Percentiles rank a stretch among this genome's conserved stretches.
Evolutionary conservation across 2,888 invertebrate species (phyloP).

Genomic region (Eledone cirrhosa): DNA sequence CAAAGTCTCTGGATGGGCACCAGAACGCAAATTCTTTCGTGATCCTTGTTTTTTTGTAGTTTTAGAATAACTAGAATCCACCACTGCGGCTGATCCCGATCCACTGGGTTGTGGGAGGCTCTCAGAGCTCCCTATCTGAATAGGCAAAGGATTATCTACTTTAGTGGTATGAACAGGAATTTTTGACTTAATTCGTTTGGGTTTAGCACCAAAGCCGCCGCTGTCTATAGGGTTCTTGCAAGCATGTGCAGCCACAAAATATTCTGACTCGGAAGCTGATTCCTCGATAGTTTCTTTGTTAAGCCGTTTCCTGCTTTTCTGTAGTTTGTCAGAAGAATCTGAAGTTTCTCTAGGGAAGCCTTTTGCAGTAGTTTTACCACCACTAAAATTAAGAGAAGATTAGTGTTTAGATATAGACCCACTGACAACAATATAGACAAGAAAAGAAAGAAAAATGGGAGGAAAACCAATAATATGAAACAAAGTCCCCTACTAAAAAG

Average conservation of each 20-base stretch:
- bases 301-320: slow-evolving; percentile 24
- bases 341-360: slow-evolving; percentile 15
- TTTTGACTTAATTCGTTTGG: slow-evolving; percentile 12
- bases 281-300: slow-evolving; percentile 24
- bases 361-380: slow-evolving; percentile 17
- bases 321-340: slow-evolving; percentile 23
- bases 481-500: too few species aligned
- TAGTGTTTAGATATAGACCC: too few species aligned
- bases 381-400: not conserved
- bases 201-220: slow-evolving; percentile 25
- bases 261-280: slow-evolving; percentile 8
- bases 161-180: slow-evolving; percentile 21
- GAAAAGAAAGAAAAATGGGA: too few species aligned
- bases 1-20: not conserved
- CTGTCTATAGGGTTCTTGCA: slow-evolving; percentile 10
- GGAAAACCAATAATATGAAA: too few species aligned
- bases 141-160: slow-evolving; percentile 10
- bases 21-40: slow-evolving; percentile 18
- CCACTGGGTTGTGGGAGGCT: slow-evolving; percentile 19
- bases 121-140: not conserved
- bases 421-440: not conserved
- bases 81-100: slow-evolving; percentile 11
- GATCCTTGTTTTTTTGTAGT: slow-evolving; percentile 20
- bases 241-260: slow-evolving; percentile 14
- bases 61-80: slow-evolving; percentile 23